phyloP scores from a whole-genome alignment of 2,113 vertebrate genomes.

The Rhipidura dahli region DNA sequence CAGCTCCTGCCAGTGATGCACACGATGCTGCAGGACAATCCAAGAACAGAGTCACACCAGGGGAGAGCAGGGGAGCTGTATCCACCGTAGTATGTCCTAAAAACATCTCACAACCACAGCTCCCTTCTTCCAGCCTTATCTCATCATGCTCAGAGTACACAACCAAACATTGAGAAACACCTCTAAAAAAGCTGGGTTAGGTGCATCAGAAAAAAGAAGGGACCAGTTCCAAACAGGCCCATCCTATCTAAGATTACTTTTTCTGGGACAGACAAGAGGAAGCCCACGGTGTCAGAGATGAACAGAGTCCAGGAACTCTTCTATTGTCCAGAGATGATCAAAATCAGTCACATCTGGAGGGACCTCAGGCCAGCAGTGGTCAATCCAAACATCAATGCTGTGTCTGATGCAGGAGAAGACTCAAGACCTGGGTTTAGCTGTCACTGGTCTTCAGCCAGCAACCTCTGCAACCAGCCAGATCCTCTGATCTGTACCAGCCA shows the following conservation, averaged over 20 bases:
- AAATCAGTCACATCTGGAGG: background rate
- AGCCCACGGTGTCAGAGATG: background rate
- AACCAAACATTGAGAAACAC: background rate
- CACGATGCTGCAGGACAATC: slow-evolving; percentile 82
- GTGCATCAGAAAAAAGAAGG: background rate
- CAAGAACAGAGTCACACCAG: background rate
- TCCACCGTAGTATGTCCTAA: background rate
- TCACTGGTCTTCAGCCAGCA: background rate
- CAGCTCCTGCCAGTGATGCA: slow-evolving; percentile 82
- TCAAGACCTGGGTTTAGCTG: background rate
- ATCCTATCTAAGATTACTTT: background rate
- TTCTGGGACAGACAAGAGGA: background rate
- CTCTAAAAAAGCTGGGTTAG: background rate
- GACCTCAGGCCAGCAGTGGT: background rate
- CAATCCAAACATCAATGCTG: background rate
- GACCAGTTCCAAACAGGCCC: background rate
- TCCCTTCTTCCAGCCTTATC: background rate
- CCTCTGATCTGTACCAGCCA: background rate
- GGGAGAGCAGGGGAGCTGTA: background rate
- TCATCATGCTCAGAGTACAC: background rate
- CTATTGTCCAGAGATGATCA: background rate
- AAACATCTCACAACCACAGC: background rate
- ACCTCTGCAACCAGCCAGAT: background rate
- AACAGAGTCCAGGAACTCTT: background rate
- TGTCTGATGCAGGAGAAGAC: background rate